Evolutionary conservation across 2,113 vertebrate species (phyloP), one percentile per base, ranked within the genome.

Genomic region (Chamaea fasciata): DNA sequence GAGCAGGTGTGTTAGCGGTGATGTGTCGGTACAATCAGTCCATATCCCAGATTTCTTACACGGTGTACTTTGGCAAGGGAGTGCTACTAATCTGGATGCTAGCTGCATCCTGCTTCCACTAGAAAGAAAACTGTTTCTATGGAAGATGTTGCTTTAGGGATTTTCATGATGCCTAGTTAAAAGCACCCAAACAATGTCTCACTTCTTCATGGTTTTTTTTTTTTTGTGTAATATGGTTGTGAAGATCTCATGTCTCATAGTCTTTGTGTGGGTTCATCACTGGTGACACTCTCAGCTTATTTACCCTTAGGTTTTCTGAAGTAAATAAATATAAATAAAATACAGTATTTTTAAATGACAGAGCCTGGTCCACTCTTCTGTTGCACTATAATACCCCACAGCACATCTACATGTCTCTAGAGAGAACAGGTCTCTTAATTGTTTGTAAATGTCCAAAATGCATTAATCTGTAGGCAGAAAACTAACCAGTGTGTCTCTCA

Each of bases 251-350:
- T 33, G 57, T 91, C 83, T 88, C 83, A 0, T 95, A 79, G 93
- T 94, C 71, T 76, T 75, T 84, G 87, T 96, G 90, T 96, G 92
- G 93, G 79, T 87, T 95, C 85, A 81, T 94, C 95, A 96, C 82
- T 83, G 79, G 80, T 95, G 91, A 70, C 82, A 74, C 50, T 96
- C 79, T 88, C 79, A 52, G 67, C 90, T 97, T 85, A 90, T 91
- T 91, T 94, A 90, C 84, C 82, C 53, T 70, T 95, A 69, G 70
- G 68, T 91, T 95, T 98, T 96, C 96, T 92, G 91, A 97, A 95
- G 76, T 60, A 67, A 96, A 89, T 71, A 91, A 94, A 91, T 97
- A 87, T 71, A 96, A 98, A 98, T 98, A 98, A 98, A 98, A 97
- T 83, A 31, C 76, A 94, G 52, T 97, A 97, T 98, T 97, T 98